Percentiles rank a stretch among this genome's conserved stretches.
Conservation (phyloP, 1,140 invertebrate genomes). For the Samia ricini region DNA sequence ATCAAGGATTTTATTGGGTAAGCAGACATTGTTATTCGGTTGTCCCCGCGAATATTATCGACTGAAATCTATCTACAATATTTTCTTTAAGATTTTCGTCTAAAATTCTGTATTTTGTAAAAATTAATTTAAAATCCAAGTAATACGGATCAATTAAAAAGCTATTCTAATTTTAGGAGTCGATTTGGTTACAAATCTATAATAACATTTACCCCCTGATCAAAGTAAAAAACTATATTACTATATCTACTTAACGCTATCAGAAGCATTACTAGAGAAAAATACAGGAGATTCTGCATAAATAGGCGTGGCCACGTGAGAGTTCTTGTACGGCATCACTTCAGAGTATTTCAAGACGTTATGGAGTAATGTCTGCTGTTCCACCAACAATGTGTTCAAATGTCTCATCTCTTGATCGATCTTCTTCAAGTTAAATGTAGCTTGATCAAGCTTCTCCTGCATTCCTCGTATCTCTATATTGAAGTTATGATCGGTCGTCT, state of each 20-base stretch:
- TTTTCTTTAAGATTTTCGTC: no score
- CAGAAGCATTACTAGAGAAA: constrained; percentile 13
- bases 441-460: constrained; percentile 70
- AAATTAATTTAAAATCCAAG: no score
- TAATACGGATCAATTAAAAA: not conserved
- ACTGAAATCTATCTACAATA: no score
- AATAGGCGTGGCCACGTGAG: constrained; percentile 39
- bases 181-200: not conserved
- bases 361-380: constrained; percentile 59
- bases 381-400: constrained; percentile 56
- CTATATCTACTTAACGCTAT: not conserved
- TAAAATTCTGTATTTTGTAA: no score
- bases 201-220: not conserved
- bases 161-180: no score
- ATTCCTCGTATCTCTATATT: constrained; percentile 65
- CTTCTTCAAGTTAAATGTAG: constrained; percentile 69
- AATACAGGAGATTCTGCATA: constrained; percentile 27
- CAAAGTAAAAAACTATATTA: not conserved
- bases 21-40: not conserved
- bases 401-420: constrained; percentile 70
- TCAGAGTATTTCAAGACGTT: constrained; percentile 50
- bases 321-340: constrained; percentile 26
- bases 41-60: not conserved
- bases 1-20: not conserved
- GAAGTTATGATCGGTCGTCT: constrained; percentile 48